Evolutionary conservation across 2,888 invertebrate species (phyloP).

Genomic region (Penaeus monodon): DNA sequence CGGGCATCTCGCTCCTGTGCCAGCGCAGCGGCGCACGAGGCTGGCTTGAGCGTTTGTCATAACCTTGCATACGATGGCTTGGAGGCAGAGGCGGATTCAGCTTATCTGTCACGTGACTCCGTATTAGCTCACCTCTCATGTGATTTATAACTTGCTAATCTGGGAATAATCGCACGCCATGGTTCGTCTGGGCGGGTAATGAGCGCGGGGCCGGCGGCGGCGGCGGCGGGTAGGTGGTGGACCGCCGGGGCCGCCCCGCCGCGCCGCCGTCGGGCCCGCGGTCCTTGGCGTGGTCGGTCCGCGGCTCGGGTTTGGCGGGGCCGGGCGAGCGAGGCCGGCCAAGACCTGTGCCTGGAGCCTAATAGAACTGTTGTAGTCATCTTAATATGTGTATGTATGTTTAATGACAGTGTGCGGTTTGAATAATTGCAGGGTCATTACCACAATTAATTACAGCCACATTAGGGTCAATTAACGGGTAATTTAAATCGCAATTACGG

Average conservation of each 20-base stretch:
- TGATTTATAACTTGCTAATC: too few relatives aligned
- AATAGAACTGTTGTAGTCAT: slow-evolving; percentile 47
- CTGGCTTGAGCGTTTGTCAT: too few relatives aligned
- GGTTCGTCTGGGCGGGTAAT: too few relatives aligned
- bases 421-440: slow-evolving; percentile 52
- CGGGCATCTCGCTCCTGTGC: too few relatives aligned
- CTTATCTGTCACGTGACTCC: too few relatives aligned
- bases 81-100: too few relatives aligned
- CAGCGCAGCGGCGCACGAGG: too few relatives aligned
- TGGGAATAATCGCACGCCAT: too few relatives aligned
- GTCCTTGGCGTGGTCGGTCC: not conserved
- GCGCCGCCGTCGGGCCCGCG: not conserved
- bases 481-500: slow-evolving; percentile 49
- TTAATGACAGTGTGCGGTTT: slow-evolving; percentile 47
- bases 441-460: slow-evolving; percentile 52
- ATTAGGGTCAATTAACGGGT: slow-evolving; percentile 50
- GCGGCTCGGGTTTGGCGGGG: not conserved
- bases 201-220: too few relatives aligned
- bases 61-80: too few relatives aligned
- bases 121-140: too few relatives aligned
- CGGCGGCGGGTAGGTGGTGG: too few relatives aligned
- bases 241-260: not conserved
- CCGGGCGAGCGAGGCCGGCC: not conserved
- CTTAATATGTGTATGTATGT: slow-evolving; percentile 38
- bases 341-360: not conserved